Base-by-base conservation (phyloP, 2,797 vertebrate species). In the Caiman crocodilus region DNA sequence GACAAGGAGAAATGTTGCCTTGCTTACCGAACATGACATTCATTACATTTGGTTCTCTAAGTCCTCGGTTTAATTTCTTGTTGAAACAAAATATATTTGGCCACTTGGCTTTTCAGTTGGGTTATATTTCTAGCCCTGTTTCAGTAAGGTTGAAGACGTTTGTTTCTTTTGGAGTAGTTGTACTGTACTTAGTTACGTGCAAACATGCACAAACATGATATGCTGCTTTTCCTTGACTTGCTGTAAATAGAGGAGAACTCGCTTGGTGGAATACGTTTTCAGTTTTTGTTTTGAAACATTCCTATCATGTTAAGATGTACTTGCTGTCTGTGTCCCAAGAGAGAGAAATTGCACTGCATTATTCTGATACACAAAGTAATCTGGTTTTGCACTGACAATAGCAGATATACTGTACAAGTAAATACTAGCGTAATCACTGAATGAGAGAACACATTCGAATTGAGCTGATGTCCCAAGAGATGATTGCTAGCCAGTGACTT, bases 231-330 rank as follows among this genome's bases (percentile, higher is more conserved):
- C 84, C 75, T 92, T 85, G 87, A 88, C 58, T 80, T 65, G 71
- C 85, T 95, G 73, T 64, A 58, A 25, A 7, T 26, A 50, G 59
- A 90, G 91, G 84, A 94, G 67, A 59, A 75, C 90, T 94, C 76
- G 90, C 90, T 90, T 67, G 55, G 83, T 79, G 55, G 96, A 95
- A 93, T 90, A 79, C 91, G 94, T 85, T 94, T 94, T 92, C 89
- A 89, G 25, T 96, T 93, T 96, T 94, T 87, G 71, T 86, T 94
- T 90, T 97, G 88, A 97, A 93, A 97, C 97, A 97, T 98, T 97
- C 95, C 96, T 97, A 2, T 79, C 12, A 14, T 82, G 63, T 79
- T 92, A 94, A 75, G 94, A 92, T 91, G 88, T 92, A 90, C 86
- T 92, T 85, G 60, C 67, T 93, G 80, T 82, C 91, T 95, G 95